These are phyloP conservation scores for Falcaria lacertinaria DNA, from an alignment of 2,888 invertebrate genomes.

Conservation along the genomic window DNA sequence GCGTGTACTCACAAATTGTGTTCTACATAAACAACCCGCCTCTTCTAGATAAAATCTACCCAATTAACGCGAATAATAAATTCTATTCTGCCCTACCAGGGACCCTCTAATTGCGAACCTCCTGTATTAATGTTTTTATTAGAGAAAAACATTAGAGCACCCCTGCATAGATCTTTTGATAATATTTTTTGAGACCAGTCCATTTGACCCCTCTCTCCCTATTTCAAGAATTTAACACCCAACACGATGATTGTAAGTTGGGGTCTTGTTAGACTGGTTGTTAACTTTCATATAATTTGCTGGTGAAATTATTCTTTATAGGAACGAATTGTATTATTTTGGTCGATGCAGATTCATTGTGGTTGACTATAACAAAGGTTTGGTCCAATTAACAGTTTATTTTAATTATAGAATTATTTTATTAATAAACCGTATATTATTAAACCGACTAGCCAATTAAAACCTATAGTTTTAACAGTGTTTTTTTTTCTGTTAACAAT, in stretches of 20 bases:
- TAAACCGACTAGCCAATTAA: too few species aligned
- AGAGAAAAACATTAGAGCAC: constrained; percentile 26
- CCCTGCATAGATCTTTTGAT: constrained; percentile 21
- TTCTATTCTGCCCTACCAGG: constrained; percentile 31
- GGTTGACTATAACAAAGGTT: neutral
- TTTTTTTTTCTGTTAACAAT: too few species aligned
- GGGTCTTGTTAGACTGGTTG: constrained; percentile 6
- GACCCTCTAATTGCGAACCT: constrained; percentile 37
- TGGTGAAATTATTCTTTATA: neutral
- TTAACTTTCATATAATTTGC: neutral
- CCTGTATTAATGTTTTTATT: constrained; percentile 33
- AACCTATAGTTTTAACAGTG: too few species aligned
- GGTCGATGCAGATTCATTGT: neutral
- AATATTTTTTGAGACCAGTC: constrained; percentile 15
- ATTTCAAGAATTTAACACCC: constrained; percentile 13
- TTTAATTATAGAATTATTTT: too few species aligned
- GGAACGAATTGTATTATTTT: neutral
- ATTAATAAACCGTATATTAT: too few species aligned
- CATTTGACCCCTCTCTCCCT: constrained; percentile 15
- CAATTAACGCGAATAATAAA: constrained; percentile 53
- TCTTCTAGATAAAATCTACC: constrained; percentile 37
- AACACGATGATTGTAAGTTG: constrained; percentile 11
- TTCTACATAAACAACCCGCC: constrained; percentile 14
- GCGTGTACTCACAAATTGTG: constrained; percentile 9
- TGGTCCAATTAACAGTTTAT: constrained; percentile 7